A percentile compares a stretch with the other conserved stretches of the same genome.
Evolutionary conservation across 2,888 invertebrate species (phyloP).

Genomic region (Drosophila ezoana): DNA sequence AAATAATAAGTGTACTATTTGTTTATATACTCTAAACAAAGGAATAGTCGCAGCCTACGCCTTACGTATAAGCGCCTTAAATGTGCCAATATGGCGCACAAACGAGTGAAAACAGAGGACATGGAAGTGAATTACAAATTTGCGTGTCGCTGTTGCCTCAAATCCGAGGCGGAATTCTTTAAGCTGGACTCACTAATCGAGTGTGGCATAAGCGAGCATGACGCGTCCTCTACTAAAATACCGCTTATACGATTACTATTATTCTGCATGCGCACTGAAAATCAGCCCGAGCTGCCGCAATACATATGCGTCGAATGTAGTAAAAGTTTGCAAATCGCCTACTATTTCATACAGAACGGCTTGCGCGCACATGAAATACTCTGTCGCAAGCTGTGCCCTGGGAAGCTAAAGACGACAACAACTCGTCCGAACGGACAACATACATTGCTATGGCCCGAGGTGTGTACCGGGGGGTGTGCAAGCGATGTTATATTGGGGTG

Average conservation of each 20-base stretch:
- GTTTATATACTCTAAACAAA: slow-evolving; percentile 21
- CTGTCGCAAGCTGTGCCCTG: slow-evolving; percentile 60
- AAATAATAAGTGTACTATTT: slow-evolving; percentile 16
- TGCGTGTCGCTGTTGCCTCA: slow-evolving; percentile 80
- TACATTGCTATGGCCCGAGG: slow-evolving; percentile 24
- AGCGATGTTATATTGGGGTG: too few relatives aligned
- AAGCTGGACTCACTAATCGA: slow-evolving; percentile 69
- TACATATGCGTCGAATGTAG: slow-evolving; percentile 77
- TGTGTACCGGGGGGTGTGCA: slow-evolving; percentile 18
- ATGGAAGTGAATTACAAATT: slow-evolving; percentile 65
- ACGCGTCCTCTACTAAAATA: slow-evolving; percentile 39
- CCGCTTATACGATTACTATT: slow-evolving; percentile 72
- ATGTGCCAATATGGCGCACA: slow-evolving; percentile 56
- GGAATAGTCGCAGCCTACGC: not conserved
- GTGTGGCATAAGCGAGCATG: slow-evolving; percentile 27
- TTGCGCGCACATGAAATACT: slow-evolving; percentile 78
- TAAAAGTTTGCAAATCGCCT: slow-evolving; percentile 74
- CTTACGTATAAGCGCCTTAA: not conserved
- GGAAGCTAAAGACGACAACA: slow-evolving; percentile 15
- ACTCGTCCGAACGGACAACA: slow-evolving; percentile 37
- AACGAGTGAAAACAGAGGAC: slow-evolving; percentile 41
- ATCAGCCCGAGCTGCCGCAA: slow-evolving; percentile 65
- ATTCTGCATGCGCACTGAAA: slow-evolving; percentile 71
- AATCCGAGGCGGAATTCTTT: slow-evolving; percentile 75
- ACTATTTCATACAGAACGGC: slow-evolving; percentile 77